These are phyloP conservation scores for Mustela lutreola DNA, from an alignment of 2,113 vertebrate species.

Conservation along the genomic window DNA sequence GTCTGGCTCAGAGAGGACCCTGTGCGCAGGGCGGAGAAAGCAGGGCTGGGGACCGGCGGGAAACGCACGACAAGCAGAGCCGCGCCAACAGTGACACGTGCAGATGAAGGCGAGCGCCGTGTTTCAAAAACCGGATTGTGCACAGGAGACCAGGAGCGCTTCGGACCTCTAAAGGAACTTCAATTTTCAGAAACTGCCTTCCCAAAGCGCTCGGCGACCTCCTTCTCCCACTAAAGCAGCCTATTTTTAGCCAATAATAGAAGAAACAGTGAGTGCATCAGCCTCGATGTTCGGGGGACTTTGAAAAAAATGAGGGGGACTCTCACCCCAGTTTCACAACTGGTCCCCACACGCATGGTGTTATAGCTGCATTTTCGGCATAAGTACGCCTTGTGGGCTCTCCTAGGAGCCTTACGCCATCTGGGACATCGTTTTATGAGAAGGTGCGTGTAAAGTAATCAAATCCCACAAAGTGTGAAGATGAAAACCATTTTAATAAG, in stretches of 20 bases:
- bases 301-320: neutral
- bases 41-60: neutral
- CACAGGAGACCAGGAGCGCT: neutral
- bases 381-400: neutral
- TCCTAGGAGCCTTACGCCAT: neutral
- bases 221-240: neutral
- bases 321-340: neutral
- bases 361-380: neutral
- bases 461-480: slow-evolving; percentile 32
- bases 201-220: neutral
- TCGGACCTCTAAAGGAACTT: neutral
- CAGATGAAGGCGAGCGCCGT: too few species aligned
- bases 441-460: neutral
- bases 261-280: neutral
- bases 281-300: neutral
- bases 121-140: neutral
- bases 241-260: neutral
- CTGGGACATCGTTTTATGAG: neutral
- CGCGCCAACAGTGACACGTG: accelerated
- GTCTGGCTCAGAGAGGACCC: neutral
- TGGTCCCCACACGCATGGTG: neutral
- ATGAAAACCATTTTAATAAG: neutral
- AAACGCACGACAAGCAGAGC: neutral
- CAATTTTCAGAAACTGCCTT: neutral
- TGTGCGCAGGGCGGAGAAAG: neutral